Evolutionary conservation across 1,140 invertebrate species (phyloP), one percentile per base, ranked within the genome.

Genomic region (Zaprionus inermis): DNA sequence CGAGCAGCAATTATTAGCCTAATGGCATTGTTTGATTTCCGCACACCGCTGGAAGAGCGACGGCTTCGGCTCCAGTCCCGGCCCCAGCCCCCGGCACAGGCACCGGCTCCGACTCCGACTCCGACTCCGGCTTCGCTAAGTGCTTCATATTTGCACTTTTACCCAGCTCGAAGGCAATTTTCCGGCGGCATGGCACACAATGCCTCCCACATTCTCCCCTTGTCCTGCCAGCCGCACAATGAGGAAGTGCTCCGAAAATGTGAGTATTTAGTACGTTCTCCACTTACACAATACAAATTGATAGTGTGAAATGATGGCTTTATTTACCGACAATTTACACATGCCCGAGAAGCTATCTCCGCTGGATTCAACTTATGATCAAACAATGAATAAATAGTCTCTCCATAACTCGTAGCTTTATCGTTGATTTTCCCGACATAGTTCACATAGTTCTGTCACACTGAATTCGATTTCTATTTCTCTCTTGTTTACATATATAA

Each of bases 1-100:
- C 79, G 82, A 85, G 79, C 76, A 71, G 82, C 79, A 85, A 85
- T 85, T 85, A 85, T 85, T 85, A 58, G 79, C 82, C 83, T 85
- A 85, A 85, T 85, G 76, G 83, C 83, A 88, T 85, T 85, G 79
- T 85, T 85, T 85, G 82, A 85, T 85, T 85, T 85, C 83, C 83
- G 79, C 63, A 72, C 57, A 32, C 20, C 24, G 10, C 44, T 46
- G 18, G 36, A 64, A 28, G 3, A 28, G 24, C 24, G 44, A 68
- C 59, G 71, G 44, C 16, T 16, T 6, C n/a, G 18, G 41, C n/a
- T 5, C n/a, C 10, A 9, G 16, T 1, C 7, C 7, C 44, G 16
- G 64, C 30, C 4, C 2, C 12, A 6, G 30, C 12, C 12, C 22
- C 11, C 24, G 1, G 1, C 4, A 1, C 22, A 24, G 24, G 24